Evolutionary conservation across 2,888 invertebrate genomes (phyloP), one percentile per base, ranked within the genome.

Genomic region (Megaustenia siamemsis): DNA sequence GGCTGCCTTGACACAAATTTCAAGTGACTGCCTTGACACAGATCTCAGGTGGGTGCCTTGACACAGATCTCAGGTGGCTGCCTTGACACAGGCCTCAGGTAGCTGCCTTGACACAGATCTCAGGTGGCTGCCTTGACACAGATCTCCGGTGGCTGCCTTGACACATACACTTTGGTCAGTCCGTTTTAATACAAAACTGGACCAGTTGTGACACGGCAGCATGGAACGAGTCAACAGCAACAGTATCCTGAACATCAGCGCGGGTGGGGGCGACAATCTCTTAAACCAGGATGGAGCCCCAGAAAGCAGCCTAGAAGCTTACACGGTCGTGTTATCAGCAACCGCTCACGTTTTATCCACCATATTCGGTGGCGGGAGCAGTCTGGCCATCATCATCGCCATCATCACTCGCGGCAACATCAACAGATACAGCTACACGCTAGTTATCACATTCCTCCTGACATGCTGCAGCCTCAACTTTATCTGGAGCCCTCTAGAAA

Each of bases 401-500:
- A 86, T 92, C 88, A 88, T 88, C 85, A 86, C 86, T 6, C 87
- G 89, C 77, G 88, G 86, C 43, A 86, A 90, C 63, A 86, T 90
- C 69, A 86, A 88, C 49, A 90, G 89, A 79, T 83, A 90, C 60
- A 90, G 90, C 45, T 91, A 92, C 80, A 86, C 89, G 24, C 87
- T 91, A 12, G 85, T 91, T 56, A 86, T 89, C 21, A 85, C 89
- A 18, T 84, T 92, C 49, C 88, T 92, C 32, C 45, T 90, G 12
- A 87, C 89, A 18, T 90, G 89, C 83, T 87, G 90, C 83, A 66
- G 89, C 56, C 89, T 90, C 80, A 90, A 90, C 85, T 84, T 92
- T 43, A 78, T 92, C 56, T 92, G 91, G 90, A 89, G 89, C 77
- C 92, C 92, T 6, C 77, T 90, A 76, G 91, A 92, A 84, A 89